These are phyloP conservation scores for Piaya cayana DNA, from an alignment of 2,113 vertebrate genomes.

Conservation along the genomic window DNA sequence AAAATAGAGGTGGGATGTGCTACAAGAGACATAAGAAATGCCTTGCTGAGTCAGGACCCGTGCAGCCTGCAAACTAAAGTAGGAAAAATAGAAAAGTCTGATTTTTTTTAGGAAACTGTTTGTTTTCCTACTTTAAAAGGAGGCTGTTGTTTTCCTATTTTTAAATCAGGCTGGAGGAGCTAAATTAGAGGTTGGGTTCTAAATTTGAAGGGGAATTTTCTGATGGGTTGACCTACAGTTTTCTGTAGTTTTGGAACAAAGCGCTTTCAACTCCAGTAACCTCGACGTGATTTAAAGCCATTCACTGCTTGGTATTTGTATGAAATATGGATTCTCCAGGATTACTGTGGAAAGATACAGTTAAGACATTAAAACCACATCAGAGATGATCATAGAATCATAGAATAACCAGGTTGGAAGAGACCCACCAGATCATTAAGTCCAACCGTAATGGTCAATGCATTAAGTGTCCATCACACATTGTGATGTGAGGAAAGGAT, in stretches of 20 bases:
- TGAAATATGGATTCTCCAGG: background rate
- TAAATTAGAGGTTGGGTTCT: conserved; percentile 60
- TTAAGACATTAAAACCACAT: background rate
- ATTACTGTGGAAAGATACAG: background rate
- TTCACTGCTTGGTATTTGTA: fast-evolving
- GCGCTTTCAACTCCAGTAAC: background rate
- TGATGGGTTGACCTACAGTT: background rate
- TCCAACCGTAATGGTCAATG: too few relatives aligned
- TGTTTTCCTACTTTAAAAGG: conserved; percentile 31
- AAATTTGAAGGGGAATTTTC: conserved; percentile 42
- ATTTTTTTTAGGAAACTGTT: background rate
- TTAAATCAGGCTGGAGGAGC: conserved; percentile 9
- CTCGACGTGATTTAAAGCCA: background rate
- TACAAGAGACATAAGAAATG: background rate
- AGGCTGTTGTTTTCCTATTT: background rate
- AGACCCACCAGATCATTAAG: too few relatives aligned
- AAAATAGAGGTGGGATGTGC: background rate
- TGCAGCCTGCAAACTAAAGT: background rate
- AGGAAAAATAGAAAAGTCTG: fast-evolving
- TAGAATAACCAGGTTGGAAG: too few relatives aligned
- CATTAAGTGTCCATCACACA: background rate
- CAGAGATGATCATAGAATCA: too few relatives aligned
- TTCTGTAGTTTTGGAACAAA: background rate
- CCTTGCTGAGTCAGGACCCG: conserved; percentile 21
- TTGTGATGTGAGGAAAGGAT: fast-evolving